Percentiles rank a stretch among this genome's conserved stretches.
These are phyloP conservation scores for Drosophila koepferae DNA, from an alignment of 2,888 invertebrate species.

Conservation along the genomic window DNA sequence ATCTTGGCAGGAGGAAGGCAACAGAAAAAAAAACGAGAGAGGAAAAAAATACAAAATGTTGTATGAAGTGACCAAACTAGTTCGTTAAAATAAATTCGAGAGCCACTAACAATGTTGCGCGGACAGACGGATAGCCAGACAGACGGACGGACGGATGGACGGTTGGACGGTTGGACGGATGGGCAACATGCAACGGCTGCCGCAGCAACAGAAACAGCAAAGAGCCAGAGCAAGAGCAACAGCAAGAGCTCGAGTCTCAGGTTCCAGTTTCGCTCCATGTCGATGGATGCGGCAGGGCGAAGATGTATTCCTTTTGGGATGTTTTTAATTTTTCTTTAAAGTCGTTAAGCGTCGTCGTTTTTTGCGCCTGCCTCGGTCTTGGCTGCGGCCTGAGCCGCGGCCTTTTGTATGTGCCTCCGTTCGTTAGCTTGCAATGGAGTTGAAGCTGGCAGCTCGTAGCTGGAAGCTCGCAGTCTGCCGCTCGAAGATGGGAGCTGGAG, in stretches of 20 bases:
- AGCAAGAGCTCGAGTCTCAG: slow-evolving; percentile 21
- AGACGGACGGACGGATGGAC: slow-evolving; percentile 23
- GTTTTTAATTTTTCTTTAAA: slow-evolving; percentile 82
- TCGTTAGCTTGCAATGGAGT: slow-evolving; percentile 59
- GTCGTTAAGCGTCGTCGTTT: slow-evolving; percentile 79
- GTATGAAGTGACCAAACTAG: slow-evolving; percentile 83
- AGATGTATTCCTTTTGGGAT: slow-evolving; percentile 83
- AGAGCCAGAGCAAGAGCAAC: slow-evolving; percentile 15
- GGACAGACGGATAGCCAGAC: slow-evolving; percentile 20
- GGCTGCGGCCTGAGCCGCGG: slow-evolving; percentile 22
- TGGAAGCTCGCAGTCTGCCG: slow-evolving; percentile 14
- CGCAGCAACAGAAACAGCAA: slow-evolving; percentile 24
- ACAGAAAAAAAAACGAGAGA: not conserved
- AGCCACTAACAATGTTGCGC: slow-evolving; percentile 77
- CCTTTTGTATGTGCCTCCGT: slow-evolving; percentile 56
- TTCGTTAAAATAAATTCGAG: slow-evolving; percentile 83
- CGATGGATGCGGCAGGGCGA: slow-evolving; percentile 76
- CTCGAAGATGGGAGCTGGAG: slow-evolving; percentile 37
- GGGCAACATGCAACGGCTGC: slow-evolving; percentile 69
- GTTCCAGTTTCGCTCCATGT: slow-evolving; percentile 48
- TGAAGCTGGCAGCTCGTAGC: slow-evolving; percentile 8
- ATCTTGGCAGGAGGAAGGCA: slow-evolving; percentile 22
- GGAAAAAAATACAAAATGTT: slow-evolving; percentile 67
- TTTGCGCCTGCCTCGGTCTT: slow-evolving; percentile 47
- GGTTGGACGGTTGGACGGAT: slow-evolving; percentile 23